These are phyloP conservation scores for Cynocephalus volans DNA, from an alignment of 2,113 vertebrate genomes.

Conservation along the genomic window DNA sequence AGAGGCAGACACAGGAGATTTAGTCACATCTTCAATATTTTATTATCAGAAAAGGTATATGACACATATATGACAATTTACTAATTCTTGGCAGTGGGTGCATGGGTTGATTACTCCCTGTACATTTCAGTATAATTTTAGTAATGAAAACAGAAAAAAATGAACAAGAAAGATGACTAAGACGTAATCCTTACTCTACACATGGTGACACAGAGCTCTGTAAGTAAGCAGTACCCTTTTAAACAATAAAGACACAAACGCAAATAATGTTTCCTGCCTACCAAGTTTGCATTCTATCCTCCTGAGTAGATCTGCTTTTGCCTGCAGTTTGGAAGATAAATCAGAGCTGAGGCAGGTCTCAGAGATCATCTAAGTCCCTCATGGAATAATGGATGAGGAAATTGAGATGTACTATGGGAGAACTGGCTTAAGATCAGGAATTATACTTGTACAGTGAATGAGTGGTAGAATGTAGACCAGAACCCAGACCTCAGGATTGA, in stretches of 20 bases:
- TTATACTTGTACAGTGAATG: background rate
- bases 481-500: background rate
- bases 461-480: background rate
- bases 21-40: background rate
- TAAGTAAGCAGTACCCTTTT: background rate
- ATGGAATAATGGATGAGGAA: background rate
- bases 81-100: background rate
- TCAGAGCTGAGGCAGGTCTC: background rate
- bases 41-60: background rate
- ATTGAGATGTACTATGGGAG: background rate
- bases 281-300: background rate
- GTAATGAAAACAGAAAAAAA: background rate
- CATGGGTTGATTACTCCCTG: background rate
- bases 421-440: background rate
- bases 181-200: background rate
- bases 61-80: background rate
- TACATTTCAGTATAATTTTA: conserved; percentile 34
- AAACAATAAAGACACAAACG: background rate
- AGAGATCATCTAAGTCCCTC: background rate
- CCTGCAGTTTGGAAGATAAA: background rate
- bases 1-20: background rate
- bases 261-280: background rate
- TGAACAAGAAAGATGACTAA: background rate
- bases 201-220: background rate
- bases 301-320: background rate